Percentiles rank a stretch among this genome's conserved stretches.
phyloP scores from a whole-genome alignment of 2,797 vertebrate genomes.

The Sebastes iracundus region DNA sequence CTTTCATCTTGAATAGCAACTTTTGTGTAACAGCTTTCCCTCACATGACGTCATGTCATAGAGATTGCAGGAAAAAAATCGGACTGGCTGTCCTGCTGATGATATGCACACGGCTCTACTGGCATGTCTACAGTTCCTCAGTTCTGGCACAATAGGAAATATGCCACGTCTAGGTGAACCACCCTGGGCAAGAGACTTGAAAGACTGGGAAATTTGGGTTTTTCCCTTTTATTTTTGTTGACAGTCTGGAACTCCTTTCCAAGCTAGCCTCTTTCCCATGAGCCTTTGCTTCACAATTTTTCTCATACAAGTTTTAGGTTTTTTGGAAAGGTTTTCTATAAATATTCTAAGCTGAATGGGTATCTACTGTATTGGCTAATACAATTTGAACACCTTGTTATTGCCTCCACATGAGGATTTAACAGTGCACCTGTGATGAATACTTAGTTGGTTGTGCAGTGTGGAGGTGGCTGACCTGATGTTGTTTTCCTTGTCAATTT shows the following conservation, averaged over 20 bases:
- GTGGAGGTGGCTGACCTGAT: not conserved
- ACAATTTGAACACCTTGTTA: not conserved
- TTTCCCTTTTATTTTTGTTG: not conserved
- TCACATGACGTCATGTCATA: not conserved
- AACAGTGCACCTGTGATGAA: not conserved
- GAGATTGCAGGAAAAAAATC: not conserved
- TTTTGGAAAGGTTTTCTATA: not conserved
- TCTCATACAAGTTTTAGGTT: not conserved
- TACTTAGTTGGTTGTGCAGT: slow-evolving; percentile 1
- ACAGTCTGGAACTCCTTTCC: not conserved
- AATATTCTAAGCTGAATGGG: not conserved
- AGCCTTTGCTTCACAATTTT: not conserved
- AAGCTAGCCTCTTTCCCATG: not conserved
- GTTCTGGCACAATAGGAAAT: not conserved
- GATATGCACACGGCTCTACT: not conserved
- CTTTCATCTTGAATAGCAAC: not conserved
- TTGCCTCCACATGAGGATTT: not conserved
- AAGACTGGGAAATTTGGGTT: not conserved
- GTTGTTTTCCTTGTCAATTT: not conserved
- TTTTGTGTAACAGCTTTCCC: not conserved
- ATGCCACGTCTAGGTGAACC: not conserved
- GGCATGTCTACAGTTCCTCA: not conserved
- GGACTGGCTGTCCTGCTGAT: not conserved
- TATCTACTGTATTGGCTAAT: not conserved
- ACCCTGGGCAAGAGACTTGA: not conserved